Conservation (phyloP, 1,140 invertebrate genomes). For the Pseudomyrmex flavicornis region DNA sequence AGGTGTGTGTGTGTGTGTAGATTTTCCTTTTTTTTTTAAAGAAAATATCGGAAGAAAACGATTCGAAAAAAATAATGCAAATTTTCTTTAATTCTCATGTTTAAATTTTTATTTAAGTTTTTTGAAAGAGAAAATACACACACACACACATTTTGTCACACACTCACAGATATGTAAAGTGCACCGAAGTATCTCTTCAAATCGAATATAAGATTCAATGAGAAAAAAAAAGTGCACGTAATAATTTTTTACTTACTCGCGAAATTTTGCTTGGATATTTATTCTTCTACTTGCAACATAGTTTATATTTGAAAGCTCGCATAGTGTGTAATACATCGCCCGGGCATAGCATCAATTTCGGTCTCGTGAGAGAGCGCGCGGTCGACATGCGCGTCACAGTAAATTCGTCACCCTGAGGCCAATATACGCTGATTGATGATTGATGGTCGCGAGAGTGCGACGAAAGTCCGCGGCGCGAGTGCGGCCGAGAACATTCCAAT, state of each 20-base stretch:
- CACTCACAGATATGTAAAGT: too few species aligned
- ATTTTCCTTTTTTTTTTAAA: neutral
- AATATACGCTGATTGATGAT: conserved; percentile 60
- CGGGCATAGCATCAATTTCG: conserved; percentile 46
- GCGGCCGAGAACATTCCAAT: conserved; percentile 42
- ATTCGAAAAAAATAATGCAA: too few species aligned
- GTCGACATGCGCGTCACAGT: conserved; percentile 44
- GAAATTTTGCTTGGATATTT: conserved; percentile 7
- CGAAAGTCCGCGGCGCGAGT: conserved; percentile 49
- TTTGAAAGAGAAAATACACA: too few species aligned
- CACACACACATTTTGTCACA: too few species aligned
- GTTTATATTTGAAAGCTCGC: conserved; percentile 34
- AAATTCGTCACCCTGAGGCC: conserved; percentile 64
- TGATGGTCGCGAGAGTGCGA: conserved; percentile 53
- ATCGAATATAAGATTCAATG: too few species aligned
- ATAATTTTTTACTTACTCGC: neutral
- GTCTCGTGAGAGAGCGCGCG: conserved; percentile 46
- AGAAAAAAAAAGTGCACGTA: too few species aligned
- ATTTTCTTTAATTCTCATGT: too few species aligned
- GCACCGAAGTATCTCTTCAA: too few species aligned
- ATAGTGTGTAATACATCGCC: conserved; percentile 52
- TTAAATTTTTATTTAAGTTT: too few species aligned
- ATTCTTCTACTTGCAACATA: conserved; percentile 15
- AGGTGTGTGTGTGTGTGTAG: too few species aligned
- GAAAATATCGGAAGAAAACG: neutral